Percentiles rank a stretch among this genome's conserved stretches.
These are phyloP conservation scores for Lampropteryx suffumata DNA, from an alignment of 2,888 invertebrate genomes.

Conservation along the genomic window DNA sequence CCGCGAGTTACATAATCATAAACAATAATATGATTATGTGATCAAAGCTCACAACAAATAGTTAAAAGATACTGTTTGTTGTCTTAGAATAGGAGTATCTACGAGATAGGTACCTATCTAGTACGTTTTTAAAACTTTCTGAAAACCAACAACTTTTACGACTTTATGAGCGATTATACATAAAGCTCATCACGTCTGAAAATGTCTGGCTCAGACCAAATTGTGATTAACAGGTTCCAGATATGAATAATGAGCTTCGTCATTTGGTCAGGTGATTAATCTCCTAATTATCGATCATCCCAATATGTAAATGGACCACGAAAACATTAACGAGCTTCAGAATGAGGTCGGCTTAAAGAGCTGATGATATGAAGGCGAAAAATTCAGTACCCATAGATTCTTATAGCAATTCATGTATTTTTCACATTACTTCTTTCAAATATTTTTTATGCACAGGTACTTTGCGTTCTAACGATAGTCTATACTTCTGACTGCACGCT, in stretches of 20 bases:
- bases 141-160: constrained; percentile 7
- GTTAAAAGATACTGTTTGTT: too few relatives aligned
- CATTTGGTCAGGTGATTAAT: constrained; percentile 25
- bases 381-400: too few relatives aligned
- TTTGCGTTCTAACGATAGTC: background rate
- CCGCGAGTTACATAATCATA: too few relatives aligned
- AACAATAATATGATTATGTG: too few relatives aligned
- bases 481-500: constrained; percentile 1
- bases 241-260: constrained; percentile 23
- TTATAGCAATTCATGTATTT: too few relatives aligned
- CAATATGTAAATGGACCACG: constrained; percentile 22
- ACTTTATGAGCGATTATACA: constrained; percentile 22
- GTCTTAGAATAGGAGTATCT: too few relatives aligned
- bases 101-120: too few relatives aligned
- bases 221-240: constrained; percentile 24
- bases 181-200: constrained; percentile 14
- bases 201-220: constrained; percentile 21
- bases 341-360: background rate
- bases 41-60: too few relatives aligned
- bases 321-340: constrained; percentile 20
- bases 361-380: background rate
- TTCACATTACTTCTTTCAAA: too few relatives aligned
- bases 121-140: background rate
- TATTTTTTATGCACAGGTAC: too few relatives aligned
- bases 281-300: constrained; percentile 27